These are phyloP conservation scores for Nomia melanderi DNA, from an alignment of 1,140 invertebrate genomes.

Conservation along the genomic window DNA sequence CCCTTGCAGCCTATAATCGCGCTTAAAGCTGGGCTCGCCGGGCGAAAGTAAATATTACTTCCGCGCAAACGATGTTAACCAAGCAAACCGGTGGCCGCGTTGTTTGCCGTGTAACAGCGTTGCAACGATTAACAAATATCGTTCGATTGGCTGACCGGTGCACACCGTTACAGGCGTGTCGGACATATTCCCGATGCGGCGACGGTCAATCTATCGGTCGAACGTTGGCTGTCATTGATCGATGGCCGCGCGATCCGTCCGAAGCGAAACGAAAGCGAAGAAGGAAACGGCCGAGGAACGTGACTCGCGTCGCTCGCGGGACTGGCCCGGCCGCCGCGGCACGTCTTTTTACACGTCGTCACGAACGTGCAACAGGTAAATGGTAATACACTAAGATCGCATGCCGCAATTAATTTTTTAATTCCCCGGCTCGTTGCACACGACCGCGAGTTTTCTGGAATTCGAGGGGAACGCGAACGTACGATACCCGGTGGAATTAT, in stretches of 20 bases:
- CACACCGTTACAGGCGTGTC: too few relatives aligned
- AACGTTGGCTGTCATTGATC: not conserved
- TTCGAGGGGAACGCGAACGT: not conserved
- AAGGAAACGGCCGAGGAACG: not conserved
- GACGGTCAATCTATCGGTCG: not conserved
- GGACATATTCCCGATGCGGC: not conserved
- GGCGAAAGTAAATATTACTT: constrained; percentile 50
- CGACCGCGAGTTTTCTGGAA: constrained; percentile 3
- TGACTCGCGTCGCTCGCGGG: not conserved
- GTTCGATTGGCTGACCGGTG: constrained; percentile 8
- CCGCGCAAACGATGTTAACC: constrained; percentile 48
- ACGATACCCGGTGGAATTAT: not conserved
- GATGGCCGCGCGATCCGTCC: not conserved
- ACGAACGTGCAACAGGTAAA: constrained; percentile 70
- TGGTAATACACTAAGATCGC: constrained; percentile 61
- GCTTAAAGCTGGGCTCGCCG: constrained; percentile 38
- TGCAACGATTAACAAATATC: constrained; percentile 49
- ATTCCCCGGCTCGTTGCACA: constrained; percentile 14
- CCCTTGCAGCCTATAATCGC: constrained; percentile 41
- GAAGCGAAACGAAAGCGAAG: not conserved
- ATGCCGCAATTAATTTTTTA: constrained; percentile 69
- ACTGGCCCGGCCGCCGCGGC: constrained; percentile 16
- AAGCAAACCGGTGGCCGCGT: constrained; percentile 32
- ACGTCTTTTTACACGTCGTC: constrained; percentile 51
- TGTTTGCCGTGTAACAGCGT: constrained; percentile 38